Conservation (phyloP, 2,797 vertebrate species). For the Naso thynnoides region DNA sequence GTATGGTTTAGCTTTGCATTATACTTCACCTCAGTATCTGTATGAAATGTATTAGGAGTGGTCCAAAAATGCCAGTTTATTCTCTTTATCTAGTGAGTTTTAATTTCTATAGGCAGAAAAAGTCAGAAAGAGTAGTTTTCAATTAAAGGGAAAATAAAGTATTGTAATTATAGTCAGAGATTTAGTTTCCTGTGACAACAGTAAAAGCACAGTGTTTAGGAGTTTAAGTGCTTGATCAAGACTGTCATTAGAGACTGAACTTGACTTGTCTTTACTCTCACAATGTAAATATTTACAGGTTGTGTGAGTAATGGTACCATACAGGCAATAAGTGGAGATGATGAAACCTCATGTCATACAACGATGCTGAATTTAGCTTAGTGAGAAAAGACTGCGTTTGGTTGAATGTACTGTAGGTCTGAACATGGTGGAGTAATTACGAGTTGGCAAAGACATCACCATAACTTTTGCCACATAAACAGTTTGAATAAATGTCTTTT, state of each 20-base stretch:
- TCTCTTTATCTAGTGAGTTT: not conserved
- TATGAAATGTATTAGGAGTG: not conserved
- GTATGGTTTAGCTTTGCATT: not conserved
- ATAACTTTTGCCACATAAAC: constrained; percentile 65
- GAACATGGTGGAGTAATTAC: constrained; percentile 56
- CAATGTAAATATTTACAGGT: constrained; percentile 27
- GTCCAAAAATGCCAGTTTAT: not conserved
- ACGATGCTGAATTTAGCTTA: constrained; percentile 7
- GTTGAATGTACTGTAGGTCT: constrained; percentile 23
- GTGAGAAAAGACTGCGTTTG: constrained; percentile 28
- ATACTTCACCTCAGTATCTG: not conserved
- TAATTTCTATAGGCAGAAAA: constrained; percentile 4
- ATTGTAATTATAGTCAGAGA: not conserved
- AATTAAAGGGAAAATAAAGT: not conserved
- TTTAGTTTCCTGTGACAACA: constrained; percentile 11
- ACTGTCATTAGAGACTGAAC: constrained; percentile 3
- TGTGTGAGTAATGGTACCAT: constrained; percentile 20
- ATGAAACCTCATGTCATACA: constrained; percentile 57
- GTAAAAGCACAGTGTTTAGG: constrained; percentile 2
- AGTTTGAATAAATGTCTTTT: constrained; percentile 46
- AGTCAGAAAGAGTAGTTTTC: not conserved
- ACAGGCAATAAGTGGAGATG: constrained; percentile 40
- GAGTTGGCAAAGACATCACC: constrained; percentile 37
- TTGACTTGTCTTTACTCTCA: constrained; percentile 25
- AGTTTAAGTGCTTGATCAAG: not conserved